phyloP scores from a whole-genome alignment of 2,888 invertebrate genomes.

The Fissipunctia ypsillon region DNA sequence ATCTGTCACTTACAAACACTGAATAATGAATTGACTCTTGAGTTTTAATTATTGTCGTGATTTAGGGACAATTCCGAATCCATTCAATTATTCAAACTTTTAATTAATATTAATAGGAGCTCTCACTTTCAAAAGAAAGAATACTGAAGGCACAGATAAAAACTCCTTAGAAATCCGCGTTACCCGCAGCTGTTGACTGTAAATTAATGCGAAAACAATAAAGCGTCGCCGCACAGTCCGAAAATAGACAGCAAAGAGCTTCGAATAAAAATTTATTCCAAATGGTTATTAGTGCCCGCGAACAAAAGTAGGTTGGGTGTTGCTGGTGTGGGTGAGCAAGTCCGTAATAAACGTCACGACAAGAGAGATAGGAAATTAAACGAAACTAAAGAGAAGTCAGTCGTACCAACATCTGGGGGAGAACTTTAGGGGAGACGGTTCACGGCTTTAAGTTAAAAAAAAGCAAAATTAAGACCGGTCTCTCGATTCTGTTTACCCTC shows the following conservation, averaged over 20 bases:
- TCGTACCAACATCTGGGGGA: conserved; percentile 83
- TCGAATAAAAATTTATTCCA: conserved; percentile 85
- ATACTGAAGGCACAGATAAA: conserved; percentile 86
- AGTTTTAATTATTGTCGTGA: conserved; percentile 88
- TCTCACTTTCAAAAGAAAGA: conserved; percentile 89
- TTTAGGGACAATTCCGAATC: conserved; percentile 87
- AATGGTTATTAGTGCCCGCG: conserved; percentile 86
- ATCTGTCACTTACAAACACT: conserved; percentile 82
- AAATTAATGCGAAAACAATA: conserved; percentile 90
- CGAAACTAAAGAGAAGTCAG: conserved; percentile 87
- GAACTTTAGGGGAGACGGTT: conserved; percentile 75
- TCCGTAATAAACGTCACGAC: conserved; percentile 87
- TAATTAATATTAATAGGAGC: conserved; percentile 90
- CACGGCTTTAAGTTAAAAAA: conserved; percentile 68
- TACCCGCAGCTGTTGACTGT: conserved; percentile 88
- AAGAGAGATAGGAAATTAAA: conserved; percentile 89
- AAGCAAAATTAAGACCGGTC: conserved; percentile 84
- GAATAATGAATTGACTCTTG: conserved; percentile 81
- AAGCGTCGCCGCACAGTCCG: conserved; percentile 80
- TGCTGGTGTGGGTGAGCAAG: conserved; percentile 79
- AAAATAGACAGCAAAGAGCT: conserved; percentile 84
- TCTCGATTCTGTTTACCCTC: conserved; percentile 84
- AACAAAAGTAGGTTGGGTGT: conserved; percentile 81
- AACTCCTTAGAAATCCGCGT: conserved; percentile 89
- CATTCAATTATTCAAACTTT: conserved; percentile 90